Percentiles rank a stretch among this genome's conserved stretches.
Evolutionary conservation across 2,113 vertebrate genomes (phyloP).

Genomic region (Psophia crepitans): DNA sequence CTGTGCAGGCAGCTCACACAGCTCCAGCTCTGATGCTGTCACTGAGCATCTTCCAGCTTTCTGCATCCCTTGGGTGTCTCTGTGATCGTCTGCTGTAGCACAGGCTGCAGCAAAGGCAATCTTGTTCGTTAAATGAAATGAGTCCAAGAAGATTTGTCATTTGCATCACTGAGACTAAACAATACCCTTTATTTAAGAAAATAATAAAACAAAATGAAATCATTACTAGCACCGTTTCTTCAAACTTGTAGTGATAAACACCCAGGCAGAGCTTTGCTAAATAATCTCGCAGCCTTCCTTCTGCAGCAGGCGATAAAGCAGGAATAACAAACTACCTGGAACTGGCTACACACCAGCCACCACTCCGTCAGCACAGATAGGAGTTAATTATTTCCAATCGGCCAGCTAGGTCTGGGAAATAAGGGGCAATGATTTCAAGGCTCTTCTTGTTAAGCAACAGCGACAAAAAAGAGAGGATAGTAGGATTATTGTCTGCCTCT

Average conservation of each 20-base stretch:
- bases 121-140: background rate
- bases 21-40: background rate
- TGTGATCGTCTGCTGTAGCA: background rate
- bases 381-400: conserved; percentile 60
- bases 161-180: conserved; percentile 24
- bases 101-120: background rate
- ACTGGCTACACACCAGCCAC: conserved; percentile 26
- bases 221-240: conserved; percentile 12
- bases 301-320: conserved; percentile 59
- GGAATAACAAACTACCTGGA: conserved; percentile 60
- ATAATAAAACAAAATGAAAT: conserved; percentile 30
- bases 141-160: conserved; percentile 5
- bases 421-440: conserved; percentile 43
- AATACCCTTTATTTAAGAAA: conserved; percentile 49
- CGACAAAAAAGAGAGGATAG: background rate
- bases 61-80: background rate
- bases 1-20: background rate
- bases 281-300: conserved; percentile 36
- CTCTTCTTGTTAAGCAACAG: conserved; percentile 33
- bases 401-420: conserved; percentile 1
- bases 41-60: background rate
- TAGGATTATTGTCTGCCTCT: conserved; percentile 43
- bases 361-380: conserved; percentile 37
- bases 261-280: background rate
- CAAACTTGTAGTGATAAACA: conserved; percentile 52